Evolutionary conservation across 2,888 invertebrate species (phyloP).

Genomic region (Rhagium mordax): DNA sequence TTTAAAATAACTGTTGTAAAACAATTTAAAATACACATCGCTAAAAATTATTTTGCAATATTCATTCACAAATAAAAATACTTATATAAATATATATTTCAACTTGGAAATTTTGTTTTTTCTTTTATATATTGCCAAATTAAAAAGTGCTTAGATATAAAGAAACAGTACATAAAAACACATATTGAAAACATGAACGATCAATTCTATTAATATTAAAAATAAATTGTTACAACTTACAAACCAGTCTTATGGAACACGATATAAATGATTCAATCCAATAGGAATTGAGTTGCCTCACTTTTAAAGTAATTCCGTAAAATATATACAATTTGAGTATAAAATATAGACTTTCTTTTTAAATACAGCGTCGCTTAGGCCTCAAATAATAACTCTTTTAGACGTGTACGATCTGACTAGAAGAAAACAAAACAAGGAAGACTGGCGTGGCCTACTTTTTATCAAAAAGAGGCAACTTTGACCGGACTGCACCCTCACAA

Average conservation of each 20-base stretch:
- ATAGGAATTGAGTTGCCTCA: constrained; percentile 31
- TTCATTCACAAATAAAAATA: too few relatives aligned
- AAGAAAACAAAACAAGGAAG: constrained; percentile 48
- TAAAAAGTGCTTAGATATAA: background rate
- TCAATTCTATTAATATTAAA: background rate
- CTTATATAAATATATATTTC: too few relatives aligned
- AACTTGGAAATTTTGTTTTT: too few relatives aligned
- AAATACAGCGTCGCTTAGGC: constrained; percentile 50
- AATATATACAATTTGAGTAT: constrained; percentile 49
- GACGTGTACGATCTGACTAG: constrained; percentile 58
- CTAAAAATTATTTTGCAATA: too few relatives aligned
- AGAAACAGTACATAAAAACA: background rate
- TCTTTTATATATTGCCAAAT: too few relatives aligned
- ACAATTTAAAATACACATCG: too few relatives aligned
- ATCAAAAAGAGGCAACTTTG: constrained; percentile 89
- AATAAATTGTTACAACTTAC: constrained; percentile 35
- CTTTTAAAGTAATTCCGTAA: constrained; percentile 38
- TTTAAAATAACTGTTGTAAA: too few relatives aligned
- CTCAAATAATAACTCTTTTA: constrained; percentile 44
- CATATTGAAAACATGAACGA: background rate
- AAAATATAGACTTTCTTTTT: constrained; percentile 47
- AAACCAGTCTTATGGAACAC: constrained; percentile 28
- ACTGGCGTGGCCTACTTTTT: constrained; percentile 71
- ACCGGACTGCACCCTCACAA: constrained; percentile 90
- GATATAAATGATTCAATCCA: constrained; percentile 32